Evolutionary conservation across 1,140 invertebrate genomes (phyloP), one percentile per base, ranked within the genome.

Genomic region (Drosophila tsacasi): DNA sequence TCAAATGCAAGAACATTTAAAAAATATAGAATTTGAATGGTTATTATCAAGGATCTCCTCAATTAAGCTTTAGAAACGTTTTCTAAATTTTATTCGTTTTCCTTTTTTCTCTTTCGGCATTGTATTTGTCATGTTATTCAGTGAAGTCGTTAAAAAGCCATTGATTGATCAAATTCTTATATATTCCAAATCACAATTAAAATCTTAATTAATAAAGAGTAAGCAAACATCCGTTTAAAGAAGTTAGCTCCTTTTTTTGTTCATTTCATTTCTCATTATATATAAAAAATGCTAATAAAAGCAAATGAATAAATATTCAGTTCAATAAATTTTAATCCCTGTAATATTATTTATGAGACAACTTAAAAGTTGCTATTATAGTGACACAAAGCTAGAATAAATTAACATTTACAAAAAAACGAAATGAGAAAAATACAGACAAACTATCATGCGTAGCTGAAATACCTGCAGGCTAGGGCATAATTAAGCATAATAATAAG

Each of bases 401-500:
- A n/a, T n/a, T n/a, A n/a, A n/a, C n/a, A n/a, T n/a, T n/a, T n/a
- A n/a, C n/a, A n/a, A n/a, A n/a, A n/a, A n/a, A n/a, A n/a, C n/a
- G n/a, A n/a, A n/a, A n/a, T n/a, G n/a, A 3, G 0, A 55, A 37
- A 23, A 12, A 55, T 5, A 17, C 6, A 23, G 8, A 10, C 52
- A 32, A 65, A n/a, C n/a, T 5, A 0, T 2, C 0, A 4, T 19
- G 6, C 0, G 15, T 15, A 44, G 21, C 30, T 6, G 5, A 23
- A 25, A 23, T 46, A 55, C 63, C 37, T 19, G n/a, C 54, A 50
- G 25, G 10, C 57, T 52, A 68, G 76, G 30, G 74, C 58, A 84
- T 84, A 86, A 86, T 86, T 86, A 86, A 86, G 83, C 83, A 83
- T 86, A 82, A 86, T 86, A 86, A 75, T 85, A 86, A 86, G 83